phyloP scores from a whole-genome alignment of 2,113 vertebrate genomes.

The Nansenia antarctica region DNA sequence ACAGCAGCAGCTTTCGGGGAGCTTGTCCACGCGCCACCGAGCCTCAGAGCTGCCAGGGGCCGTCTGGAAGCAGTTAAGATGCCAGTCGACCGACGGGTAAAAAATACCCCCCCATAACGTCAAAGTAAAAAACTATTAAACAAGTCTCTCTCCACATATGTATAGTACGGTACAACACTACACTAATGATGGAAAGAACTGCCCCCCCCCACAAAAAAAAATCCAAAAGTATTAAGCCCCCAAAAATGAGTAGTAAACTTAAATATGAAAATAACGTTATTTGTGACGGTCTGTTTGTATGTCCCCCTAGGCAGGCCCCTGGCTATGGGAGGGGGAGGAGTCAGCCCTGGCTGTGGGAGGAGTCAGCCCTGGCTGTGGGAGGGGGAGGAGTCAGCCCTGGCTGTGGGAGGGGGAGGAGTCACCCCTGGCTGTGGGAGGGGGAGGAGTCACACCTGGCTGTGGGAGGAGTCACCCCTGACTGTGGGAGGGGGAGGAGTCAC shows the following conservation, averaged over 20 bases:
- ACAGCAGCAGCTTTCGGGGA: constrained; percentile 51
- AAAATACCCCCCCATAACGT: constrained; percentile 34
- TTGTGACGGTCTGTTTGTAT: constrained; percentile 22
- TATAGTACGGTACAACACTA: constrained; percentile 69
- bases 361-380: constrained; percentile 54
- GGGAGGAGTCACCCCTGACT: constrained; percentile 57
- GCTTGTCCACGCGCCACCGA: constrained; percentile 48
- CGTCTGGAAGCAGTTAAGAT: constrained; percentile 46
- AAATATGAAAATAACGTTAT: constrained; percentile 27
- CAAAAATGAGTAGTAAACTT: constrained; percentile 25
- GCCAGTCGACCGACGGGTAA: constrained; percentile 37
- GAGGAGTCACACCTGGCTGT: too few species aligned
- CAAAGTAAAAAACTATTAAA: constrained; percentile 51
- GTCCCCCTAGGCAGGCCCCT: constrained; percentile 46
- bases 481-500: constrained; percentile 49
- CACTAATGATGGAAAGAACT: constrained; percentile 50
- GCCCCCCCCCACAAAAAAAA: constrained; percentile 4
- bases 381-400: too few species aligned
- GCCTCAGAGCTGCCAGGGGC: constrained; percentile 39
- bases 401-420: constrained; percentile 49
- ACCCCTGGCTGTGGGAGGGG: constrained; percentile 44
- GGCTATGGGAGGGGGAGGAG: too few species aligned
- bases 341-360: constrained; percentile 45
- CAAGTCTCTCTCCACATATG: constrained; percentile 61
- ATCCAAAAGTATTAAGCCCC: constrained; percentile 26